Base-by-base conservation (phyloP, 2,797 vertebrate species). In the Falco concolor region DNA sequence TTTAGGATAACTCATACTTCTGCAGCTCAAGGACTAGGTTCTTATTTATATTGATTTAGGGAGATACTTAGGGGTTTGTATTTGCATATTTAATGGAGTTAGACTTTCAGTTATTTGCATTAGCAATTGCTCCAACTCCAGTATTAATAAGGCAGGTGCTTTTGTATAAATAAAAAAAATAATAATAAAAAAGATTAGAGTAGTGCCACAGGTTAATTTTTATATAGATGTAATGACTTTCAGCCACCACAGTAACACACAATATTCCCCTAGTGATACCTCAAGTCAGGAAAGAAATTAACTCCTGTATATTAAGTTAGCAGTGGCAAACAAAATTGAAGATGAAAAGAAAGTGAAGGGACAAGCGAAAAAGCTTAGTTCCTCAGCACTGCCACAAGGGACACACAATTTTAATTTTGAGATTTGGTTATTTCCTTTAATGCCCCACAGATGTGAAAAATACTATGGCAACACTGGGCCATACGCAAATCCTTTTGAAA, bases 261-360 rank as follows among this genome's bases (percentile, higher is more conserved):
- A 94, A 67, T 96, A 95, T 96, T 96, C 91, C 96, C 95, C 23
- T 67, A 94, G 92, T 95, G 94, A 89, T 89, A 91, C 75, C 94
- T 95, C 1, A 1, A 96, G 76, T 95, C 92, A 91, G 84, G 86
- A 94, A 95, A 93, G 90, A 95, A 97, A 96, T 97, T 96, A 95
- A 95, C 86, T 96, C 83, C 78, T 95, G 75, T 96, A 42, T 92
- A 83, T 96, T 95, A 93, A 82, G 90, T 95, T 95, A 90, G 90
- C 72, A 93, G 75, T 75, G 89, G 86, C 94, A 97, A 96, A 94
- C 93, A 96, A 95, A 96, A 95, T 81, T 93, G 86, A 93, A 95
- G 86, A 96, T 95, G 93, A 94, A 95, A 95, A 93, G 90, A 95
- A 96, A 96, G 95, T 83, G 68, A 92, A 87, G 86, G 75, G 61